phyloP scores from a whole-genome alignment of 2,888 invertebrate genomes.

The Chymomyza fuscimana region DNA sequence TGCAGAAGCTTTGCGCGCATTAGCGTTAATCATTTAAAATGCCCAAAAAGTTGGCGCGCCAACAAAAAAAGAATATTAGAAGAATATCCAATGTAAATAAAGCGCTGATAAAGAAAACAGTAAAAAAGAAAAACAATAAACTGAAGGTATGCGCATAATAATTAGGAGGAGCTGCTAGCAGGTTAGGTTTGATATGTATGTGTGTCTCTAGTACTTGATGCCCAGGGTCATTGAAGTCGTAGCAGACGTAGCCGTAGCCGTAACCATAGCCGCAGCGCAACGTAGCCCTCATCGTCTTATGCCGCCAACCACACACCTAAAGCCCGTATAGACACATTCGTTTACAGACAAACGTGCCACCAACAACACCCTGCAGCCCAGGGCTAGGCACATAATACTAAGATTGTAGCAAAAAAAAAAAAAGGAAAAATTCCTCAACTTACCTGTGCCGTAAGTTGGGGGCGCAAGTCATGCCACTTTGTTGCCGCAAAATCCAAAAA shows the following conservation, averaged over 20 bases:
- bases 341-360: not conserved
- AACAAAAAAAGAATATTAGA: not conserved
- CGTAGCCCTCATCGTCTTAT: slow-evolving; percentile 28
- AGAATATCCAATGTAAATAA: not conserved
- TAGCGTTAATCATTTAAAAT: not conserved
- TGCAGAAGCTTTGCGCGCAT: not conserved
- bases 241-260: not conserved
- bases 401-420: no score
- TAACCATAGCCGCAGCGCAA: slow-evolving; percentile 4
- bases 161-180: not conserved
- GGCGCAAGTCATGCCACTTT: slow-evolving; percentile 8
- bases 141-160: not conserved
- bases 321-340: not conserved
- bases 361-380: not conserved
- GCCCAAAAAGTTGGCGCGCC: not conserved
- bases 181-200: slow-evolving; percentile 7
- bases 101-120: not conserved
- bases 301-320: not conserved
- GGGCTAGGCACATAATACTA: not conserved
- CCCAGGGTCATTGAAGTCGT: not conserved
- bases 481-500: slow-evolving; percentile 38
- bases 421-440: slow-evolving; percentile 58
- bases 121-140: not conserved
- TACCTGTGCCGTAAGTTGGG: slow-evolving; percentile 46
- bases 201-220: slow-evolving; percentile 30